Base-by-base conservation (phyloP, 2,888 invertebrate species). In the Chelonus formosanus region DNA sequence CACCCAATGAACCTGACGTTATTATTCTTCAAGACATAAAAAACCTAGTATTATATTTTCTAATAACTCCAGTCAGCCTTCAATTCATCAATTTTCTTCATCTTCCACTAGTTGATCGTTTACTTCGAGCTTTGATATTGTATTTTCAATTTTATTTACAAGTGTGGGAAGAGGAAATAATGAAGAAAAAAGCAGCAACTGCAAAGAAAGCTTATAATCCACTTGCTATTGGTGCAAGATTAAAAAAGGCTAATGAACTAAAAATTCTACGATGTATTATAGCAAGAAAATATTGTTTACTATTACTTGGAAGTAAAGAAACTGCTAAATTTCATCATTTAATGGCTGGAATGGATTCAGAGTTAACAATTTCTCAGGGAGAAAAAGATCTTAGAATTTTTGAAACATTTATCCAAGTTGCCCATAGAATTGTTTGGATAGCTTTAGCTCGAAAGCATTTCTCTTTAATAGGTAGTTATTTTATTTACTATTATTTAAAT, bases 61-160 rank as follows among this genome's bases (percentile, higher is more conserved):
- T 85, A 72, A 85, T 86, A 3, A 87, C 88, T 8, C 88, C 89
- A 10, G 77, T 87, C 43, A 87, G 87, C 67, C 81, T 86, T n/a
- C 86, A 88, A 78, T 87, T 90, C 73, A 87, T 91, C 71, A 85
- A 86, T 69, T 87, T 88, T 76, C 86, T 90, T 69, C 87, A 90
- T 78, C 84, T 85, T 43, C 85, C 87, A 55, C 85, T 88, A 35
- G 87, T 88, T 52, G 90, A 91, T 78, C 85, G 87, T 75, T 90
- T 90, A 78, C 82, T 91, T 65, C 85, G 90, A 70, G 87, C 89
- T n/a, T 83, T 89, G 62, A 87, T 90, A 63, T 78, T 91, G 58
- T 90, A 88, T 76, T 88, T 89, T 73, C 89, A 88, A 76, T 89
- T 88, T 79, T 90, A 88, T 79, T 84, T 89, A 72, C 88, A 89